These are phyloP conservation scores for Crotalus tigris DNA, from an alignment of 2,113 vertebrate species.

Conservation along the genomic window DNA sequence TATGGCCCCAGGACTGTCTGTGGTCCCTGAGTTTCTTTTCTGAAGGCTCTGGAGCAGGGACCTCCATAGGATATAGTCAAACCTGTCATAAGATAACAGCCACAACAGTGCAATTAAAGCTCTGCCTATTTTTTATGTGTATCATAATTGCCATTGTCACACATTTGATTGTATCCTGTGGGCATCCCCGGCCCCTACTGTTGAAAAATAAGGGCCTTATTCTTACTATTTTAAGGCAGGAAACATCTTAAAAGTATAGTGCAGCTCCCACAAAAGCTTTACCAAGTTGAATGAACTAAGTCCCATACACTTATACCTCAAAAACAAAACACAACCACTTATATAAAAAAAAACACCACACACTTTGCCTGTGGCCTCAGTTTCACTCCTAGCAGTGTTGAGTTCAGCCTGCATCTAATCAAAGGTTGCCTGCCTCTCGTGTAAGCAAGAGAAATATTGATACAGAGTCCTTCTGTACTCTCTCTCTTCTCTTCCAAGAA, in stretches of 20 bases:
- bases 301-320: neutral
- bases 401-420: neutral
- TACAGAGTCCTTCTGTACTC: neutral
- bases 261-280: neutral
- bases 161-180: neutral
- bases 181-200: neutral
- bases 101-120: neutral
- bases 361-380: neutral
- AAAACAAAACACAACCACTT: neutral
- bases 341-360: neutral
- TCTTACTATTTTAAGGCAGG: neutral
- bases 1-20: neutral
- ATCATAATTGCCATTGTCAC: neutral
- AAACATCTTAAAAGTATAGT: neutral
- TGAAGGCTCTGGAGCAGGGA: neutral
- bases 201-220: neutral
- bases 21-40: neutral
- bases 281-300: neutral
- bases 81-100: neutral
- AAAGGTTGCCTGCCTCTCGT: neutral
- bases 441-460: neutral
- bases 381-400: neutral
- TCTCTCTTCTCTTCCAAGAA: neutral
- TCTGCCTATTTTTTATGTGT: neutral
- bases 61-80: neutral